These are phyloP conservation scores for Aplysina aerophoba DNA, from an alignment of 37 sponge, comb jelly and placozoan species.

Conservation along the genomic window DNA sequence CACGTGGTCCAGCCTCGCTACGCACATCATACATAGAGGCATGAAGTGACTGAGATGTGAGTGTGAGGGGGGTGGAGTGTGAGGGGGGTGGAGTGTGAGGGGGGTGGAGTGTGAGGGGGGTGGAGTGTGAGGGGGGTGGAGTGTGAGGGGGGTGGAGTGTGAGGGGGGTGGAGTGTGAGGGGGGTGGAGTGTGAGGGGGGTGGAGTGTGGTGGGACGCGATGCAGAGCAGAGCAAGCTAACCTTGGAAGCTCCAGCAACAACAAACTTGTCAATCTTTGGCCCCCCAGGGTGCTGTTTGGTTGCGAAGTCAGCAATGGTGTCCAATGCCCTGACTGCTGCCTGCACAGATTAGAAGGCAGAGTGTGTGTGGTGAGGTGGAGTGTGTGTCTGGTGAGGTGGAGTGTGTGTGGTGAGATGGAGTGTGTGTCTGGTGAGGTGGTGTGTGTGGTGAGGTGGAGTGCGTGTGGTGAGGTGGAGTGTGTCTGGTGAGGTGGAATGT, in stretches of 20 bases:
- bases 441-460: neutral
- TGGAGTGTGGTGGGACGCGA: too few relatives aligned
- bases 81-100: neutral
- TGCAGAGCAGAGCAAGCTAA: neutral
- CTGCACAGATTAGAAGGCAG: slow-evolving; percentile 6
- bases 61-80: neutral
- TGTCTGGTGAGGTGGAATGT: too few relatives aligned
- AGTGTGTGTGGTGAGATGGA: neutral
- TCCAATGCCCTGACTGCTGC: slow-evolving; percentile 87
- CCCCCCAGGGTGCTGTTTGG: slow-evolving; percentile 41
- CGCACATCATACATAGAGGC: neutral
- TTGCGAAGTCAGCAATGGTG: slow-evolving; percentile 67
- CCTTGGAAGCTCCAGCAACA: slow-evolving; percentile 91
- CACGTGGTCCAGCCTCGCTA: slow-evolving; percentile 97
- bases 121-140: neutral
- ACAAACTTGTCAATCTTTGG: slow-evolving; percentile 74
- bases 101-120: neutral
- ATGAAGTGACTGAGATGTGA: neutral
- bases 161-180: neutral
- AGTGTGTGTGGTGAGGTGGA: neutral
- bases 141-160: neutral
- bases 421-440: neutral
- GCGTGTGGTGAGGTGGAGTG: neutral
- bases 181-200: too few relatives aligned
- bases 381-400: neutral